Percentiles rank a stretch among this genome's conserved stretches.
Evolutionary conservation across 2,888 invertebrate species (phyloP).

Genomic region (Pedicia rivosa): DNA sequence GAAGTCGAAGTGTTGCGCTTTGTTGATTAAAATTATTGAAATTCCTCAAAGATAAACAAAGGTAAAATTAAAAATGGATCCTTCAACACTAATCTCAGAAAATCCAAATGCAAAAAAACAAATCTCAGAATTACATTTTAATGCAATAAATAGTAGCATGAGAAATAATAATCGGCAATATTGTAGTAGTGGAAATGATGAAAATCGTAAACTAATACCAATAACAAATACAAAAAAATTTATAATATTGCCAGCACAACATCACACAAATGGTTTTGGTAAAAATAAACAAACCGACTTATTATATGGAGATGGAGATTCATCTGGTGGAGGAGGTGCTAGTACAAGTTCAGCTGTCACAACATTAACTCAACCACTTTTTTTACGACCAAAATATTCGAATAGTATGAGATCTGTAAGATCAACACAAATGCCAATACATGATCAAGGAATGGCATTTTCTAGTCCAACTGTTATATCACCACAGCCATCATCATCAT

Average conservation of each 20-base stretch:
- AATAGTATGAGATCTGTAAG: conserved; percentile 4
- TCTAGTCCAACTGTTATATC: conserved; percentile 18
- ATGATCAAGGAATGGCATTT: conserved; percentile 13
- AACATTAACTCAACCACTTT: no score
- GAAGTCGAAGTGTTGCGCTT: no score
- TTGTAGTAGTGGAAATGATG: not conserved
- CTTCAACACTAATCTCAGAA: not conserved
- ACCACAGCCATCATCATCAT: conserved; percentile 34
- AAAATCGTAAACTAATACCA: not conserved
- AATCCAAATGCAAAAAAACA: not conserved
- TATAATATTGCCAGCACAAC: conserved; percentile 1
- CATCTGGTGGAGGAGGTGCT: no score
- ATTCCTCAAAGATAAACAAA: no score
- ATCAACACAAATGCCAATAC: conserved; percentile 6
- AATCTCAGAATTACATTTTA: conserved; percentile 2
- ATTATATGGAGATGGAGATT: no score
- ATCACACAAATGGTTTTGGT: no score
- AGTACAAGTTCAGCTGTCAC: no score
- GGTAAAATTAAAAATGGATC: no score
- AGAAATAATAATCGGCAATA: conserved; percentile 3
- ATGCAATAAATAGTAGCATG: conserved; percentile 3
- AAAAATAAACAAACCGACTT: no score
- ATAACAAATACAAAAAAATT: not conserved
- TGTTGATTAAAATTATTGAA: no score
- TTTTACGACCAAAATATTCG: conserved; percentile 1